phyloP scores from a whole-genome alignment of 2,113 vertebrate species.

The Platysternon megacephalum region DNA sequence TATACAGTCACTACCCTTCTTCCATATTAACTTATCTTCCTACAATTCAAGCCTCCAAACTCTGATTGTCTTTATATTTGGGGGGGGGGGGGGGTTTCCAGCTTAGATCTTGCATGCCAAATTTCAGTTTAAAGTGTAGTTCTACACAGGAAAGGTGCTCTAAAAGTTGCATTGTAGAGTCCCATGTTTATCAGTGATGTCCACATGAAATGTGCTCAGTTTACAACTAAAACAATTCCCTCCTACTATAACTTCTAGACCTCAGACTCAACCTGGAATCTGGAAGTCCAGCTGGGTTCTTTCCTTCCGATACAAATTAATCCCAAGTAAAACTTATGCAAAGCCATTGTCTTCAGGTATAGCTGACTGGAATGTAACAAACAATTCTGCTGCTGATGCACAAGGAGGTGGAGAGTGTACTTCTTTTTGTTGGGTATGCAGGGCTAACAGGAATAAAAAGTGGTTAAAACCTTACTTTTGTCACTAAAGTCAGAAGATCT shows the following conservation, averaged over 20 bases:
- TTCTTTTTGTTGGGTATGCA: background rate
- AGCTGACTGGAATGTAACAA: background rate
- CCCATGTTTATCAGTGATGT: background rate
- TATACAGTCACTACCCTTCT: background rate
- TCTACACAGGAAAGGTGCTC: background rate
- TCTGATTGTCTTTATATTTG: background rate
- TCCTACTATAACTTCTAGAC: background rate
- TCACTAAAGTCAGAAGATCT: background rate
- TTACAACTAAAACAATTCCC: background rate
- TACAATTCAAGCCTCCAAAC: background rate
- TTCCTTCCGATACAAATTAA: background rate
- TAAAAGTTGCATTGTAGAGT: background rate
- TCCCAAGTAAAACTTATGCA: background rate
- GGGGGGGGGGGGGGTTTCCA: too few relatives aligned
- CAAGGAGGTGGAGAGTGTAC: background rate
- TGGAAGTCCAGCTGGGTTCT: background rate
- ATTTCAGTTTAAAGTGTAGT: background rate
- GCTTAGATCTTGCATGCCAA: background rate
- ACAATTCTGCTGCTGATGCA: background rate
- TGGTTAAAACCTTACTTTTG: background rate
- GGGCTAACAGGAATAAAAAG: background rate
- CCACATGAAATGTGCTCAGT: background rate
- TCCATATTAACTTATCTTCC: background rate
- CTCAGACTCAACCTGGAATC: background rate
- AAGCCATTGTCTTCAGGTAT: background rate